Evolutionary conservation across 30 jellyfish, hydroid and myxozoan species (phyloP).

Genomic region (Cassiopea andromeda): DNA sequence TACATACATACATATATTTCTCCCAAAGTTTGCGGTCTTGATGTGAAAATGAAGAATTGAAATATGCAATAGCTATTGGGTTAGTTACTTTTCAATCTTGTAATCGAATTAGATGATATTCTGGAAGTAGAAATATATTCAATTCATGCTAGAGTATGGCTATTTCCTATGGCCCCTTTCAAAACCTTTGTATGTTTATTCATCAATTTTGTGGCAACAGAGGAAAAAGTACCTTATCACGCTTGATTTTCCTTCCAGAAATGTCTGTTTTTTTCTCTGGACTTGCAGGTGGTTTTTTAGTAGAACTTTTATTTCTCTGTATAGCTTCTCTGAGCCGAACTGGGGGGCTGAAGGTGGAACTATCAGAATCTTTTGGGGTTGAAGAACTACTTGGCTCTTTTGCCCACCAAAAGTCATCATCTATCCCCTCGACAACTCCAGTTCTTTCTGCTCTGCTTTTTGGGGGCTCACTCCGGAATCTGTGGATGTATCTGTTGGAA

Average conservation of each 20-base stretch:
- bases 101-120: too few species aligned
- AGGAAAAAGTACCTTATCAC: background rate
- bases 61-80: too few species aligned
- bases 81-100: too few species aligned
- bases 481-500: constrained; percentile 47
- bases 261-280: constrained; percentile 25
- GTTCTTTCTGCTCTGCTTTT: constrained; percentile 50
- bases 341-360: constrained; percentile 60
- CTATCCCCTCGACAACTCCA: background rate
- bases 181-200: background rate
- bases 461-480: constrained; percentile 83
- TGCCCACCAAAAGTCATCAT: constrained; percentile 82
- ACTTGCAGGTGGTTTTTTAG: constrained; percentile 54
- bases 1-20: too few species aligned
- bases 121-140: too few species aligned
- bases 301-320: background rate
- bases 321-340: constrained; percentile 33
- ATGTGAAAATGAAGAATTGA: too few species aligned
- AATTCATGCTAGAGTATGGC: too few species aligned
- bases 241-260: background rate
- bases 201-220: background rate
- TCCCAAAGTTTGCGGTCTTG: too few species aligned
- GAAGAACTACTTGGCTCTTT: constrained; percentile 55
- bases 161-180: too few species aligned
- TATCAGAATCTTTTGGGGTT: constrained; percentile 67